Evolutionary conservation across 2,113 vertebrate species (phyloP), one percentile per base, ranked within the genome.

Genomic region (Lontra canadensis): DNA sequence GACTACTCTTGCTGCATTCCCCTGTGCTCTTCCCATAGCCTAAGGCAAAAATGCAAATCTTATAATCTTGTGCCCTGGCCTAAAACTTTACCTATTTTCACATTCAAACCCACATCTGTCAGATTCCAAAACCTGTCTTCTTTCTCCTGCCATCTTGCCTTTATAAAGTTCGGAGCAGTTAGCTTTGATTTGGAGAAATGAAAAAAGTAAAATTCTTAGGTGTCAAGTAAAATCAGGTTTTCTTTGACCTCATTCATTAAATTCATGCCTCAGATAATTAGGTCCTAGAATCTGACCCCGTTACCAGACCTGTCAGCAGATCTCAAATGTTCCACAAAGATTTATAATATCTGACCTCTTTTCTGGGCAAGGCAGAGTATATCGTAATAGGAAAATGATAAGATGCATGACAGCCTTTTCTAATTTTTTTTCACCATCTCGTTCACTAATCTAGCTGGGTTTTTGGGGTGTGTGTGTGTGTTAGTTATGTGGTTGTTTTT

Each of bases 211-310:
- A 26, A 39, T 88, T 76, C 18, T 84, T 63, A 61, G 14, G 7
- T 65, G 42, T 92, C 84, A 34, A 57, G 49, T 57, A 34, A 74
- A 88, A 93, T 86, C 31, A 83, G 61, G 31, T 87, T 90, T 96
- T 87, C 69, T 93, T 89, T 94, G 83, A 79, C 79, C 79, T 82
- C 57, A 78, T 57, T 95, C 49, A 85, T 93, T 86, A 85, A 71
- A 91, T 93, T 71, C 15, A 21, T 78, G 17, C 59, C 23, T 94
- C 39, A 47, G 14, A 49, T 95, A 94, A 96, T 94, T 96, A 82
- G 83, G 52, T 52, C 39, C 47, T 42, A 82, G 79, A 52, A 36
- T 86, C 73, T 89, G 65, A 78, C 36, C 63, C 61, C 44, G 52
- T 82, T 76, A 88, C 47, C 63, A 96, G 81, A 63, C 23, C 25